phyloP scores from a whole-genome alignment of 2,113 vertebrate species.

The Manacus vitellinus region DNA sequence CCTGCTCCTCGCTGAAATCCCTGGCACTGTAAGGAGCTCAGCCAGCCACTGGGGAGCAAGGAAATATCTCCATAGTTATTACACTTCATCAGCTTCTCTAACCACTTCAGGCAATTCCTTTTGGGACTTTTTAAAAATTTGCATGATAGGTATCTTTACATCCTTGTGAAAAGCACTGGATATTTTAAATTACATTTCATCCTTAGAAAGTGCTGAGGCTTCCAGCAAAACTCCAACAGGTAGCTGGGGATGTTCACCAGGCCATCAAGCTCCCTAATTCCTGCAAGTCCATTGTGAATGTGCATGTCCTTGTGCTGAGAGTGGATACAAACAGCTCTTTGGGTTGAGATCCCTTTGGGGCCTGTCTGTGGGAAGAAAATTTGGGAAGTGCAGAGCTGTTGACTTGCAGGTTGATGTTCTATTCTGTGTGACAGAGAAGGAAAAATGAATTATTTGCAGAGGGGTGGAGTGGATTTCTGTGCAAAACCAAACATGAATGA shows the following conservation, averaged over 20 bases:
- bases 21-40: background rate
- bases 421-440: background rate
- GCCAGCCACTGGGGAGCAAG: background rate
- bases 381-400: background rate
- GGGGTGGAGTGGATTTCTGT: background rate
- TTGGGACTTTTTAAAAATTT: background rate
- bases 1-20: background rate
- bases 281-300: fast-evolving
- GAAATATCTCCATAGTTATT: background rate
- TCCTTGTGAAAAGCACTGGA: background rate
- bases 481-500: background rate
- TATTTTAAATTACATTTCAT: background rate
- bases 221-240: background rate
- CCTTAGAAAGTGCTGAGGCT: background rate
- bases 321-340: background rate
- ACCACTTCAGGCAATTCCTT: conserved; percentile 25
- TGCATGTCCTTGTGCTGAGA: background rate
- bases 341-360: background rate
- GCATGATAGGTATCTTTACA: conserved; percentile 28
- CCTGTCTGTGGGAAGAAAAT: background rate
- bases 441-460: background rate
- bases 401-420: background rate
- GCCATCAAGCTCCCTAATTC: background rate
- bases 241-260: background rate
- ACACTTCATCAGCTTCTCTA: background rate